A percentile compares a stretch with the other conserved stretches of the same genome.
These are phyloP conservation scores for Polydrusus cervinus DNA, from an alignment of 2,888 invertebrate species.

Conservation along the genomic window DNA sequence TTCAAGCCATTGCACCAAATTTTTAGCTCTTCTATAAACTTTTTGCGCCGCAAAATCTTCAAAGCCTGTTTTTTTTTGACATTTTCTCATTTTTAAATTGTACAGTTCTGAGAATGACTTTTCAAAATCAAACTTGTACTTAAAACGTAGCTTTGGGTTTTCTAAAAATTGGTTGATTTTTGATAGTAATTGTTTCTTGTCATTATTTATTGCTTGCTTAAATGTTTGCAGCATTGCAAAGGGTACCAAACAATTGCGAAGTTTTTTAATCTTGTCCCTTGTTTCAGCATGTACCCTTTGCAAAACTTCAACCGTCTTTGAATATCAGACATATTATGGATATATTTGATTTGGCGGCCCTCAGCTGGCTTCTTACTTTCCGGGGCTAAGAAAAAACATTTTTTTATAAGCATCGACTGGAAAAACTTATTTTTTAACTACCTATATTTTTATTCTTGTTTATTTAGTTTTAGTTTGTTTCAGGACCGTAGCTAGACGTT, in stretches of 20 bases:
- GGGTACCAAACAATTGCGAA: not conserved
- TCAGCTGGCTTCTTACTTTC: too few relatives aligned
- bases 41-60: too few relatives aligned
- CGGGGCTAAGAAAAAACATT: too few relatives aligned
- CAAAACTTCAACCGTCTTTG: not conserved
- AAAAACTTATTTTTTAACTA: too few relatives aligned
- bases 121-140: constrained; percentile 1
- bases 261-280: not conserved
- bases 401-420: too few relatives aligned
- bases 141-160: constrained; percentile 3
- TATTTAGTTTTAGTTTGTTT: too few relatives aligned
- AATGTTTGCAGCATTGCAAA: not conserved
- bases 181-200: not conserved
- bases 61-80: not conserved
- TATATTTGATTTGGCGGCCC: not conserved
- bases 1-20: constrained; percentile 8
- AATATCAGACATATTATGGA: not conserved
- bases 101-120: not conserved
- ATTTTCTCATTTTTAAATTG: not conserved
- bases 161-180: too few relatives aligned
- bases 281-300: too few relatives aligned
- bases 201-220: not conserved
- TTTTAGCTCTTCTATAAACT: constrained; percentile 3
- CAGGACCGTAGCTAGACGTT: too few relatives aligned
- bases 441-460: too few relatives aligned